Evolutionary conservation across 2,113 vertebrate genomes (phyloP), one percentile per base, ranked within the genome.

Genomic region (Rhipidura dahli): DNA sequence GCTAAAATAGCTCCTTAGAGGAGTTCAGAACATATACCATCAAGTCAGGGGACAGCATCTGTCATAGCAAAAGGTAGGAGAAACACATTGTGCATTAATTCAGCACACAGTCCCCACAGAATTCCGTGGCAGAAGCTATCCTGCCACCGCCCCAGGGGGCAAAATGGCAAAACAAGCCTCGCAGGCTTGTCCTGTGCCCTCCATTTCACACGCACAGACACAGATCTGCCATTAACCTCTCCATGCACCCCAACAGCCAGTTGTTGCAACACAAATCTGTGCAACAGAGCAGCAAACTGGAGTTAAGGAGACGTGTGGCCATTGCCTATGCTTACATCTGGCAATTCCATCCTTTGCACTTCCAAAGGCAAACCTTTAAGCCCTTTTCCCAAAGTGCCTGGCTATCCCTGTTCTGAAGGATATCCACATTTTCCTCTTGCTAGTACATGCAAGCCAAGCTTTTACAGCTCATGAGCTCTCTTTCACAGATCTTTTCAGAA

Each of bases 1-100:
- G 51, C 47, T 90, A 64, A 83, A 94, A 73, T 14, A 81, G 23
- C 72, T 95, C 86, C 86, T 92, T 39, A 66, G 68, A 93, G 85
- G 64, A 70, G 83, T 49, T 90, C 56, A 49, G 60, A 75, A 83
- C 71, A 73, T 50, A 60, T 13, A 49, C 1, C 1, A 33, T 84
- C 79, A 90, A 70, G 83, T 95, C 44, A 37, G 44, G 44, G 64
- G 47, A 71, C 22, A 45, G 71, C 82, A 61, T 24, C 75, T 68
- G 33, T 51, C 27, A 18, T 1, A 82, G 78, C 19, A 63, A 94
- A 75, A 89, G 20, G 49, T 13, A 87, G 39, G 56, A 31, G 44
- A 89, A 75, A 71, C 22, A 39, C 49, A 44, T 44, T 75, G 75
- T 70, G 65, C 60, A 95, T 64, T 60, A 75, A 91, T 78, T 78